Evolutionary conservation across 2,113 vertebrate species (phyloP).

Genomic region (Sebastes fasciatus): DNA sequence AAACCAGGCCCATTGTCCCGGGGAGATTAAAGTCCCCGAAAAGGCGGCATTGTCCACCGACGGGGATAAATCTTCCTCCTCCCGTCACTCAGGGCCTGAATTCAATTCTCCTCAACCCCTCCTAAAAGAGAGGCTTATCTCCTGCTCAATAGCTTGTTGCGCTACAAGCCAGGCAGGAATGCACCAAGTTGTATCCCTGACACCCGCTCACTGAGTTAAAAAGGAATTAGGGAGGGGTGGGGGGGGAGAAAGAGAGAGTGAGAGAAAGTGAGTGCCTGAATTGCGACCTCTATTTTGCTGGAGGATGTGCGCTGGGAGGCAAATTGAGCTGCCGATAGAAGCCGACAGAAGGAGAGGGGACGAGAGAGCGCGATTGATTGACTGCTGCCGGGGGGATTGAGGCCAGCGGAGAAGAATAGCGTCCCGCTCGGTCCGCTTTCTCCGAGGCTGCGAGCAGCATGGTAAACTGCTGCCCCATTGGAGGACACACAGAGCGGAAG

Average conservation of each 20-base stretch:
- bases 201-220: slow-evolving; percentile 90
- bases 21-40: slow-evolving; percentile 97
- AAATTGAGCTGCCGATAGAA: slow-evolving; percentile 75
- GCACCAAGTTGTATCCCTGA: slow-evolving; percentile 90
- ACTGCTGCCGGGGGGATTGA: slow-evolving; percentile 69
- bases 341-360: slow-evolving; percentile 70
- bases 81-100: slow-evolving; percentile 99
- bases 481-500: slow-evolving; percentile 71
- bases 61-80: slow-evolving; percentile 99
- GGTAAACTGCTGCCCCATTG: slow-evolving; percentile 73
- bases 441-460: slow-evolving; percentile 65
- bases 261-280: slow-evolving; percentile 79
- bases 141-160: slow-evolving; percentile 96
- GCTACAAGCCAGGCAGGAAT: slow-evolving; percentile 91
- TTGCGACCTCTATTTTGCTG: slow-evolving; percentile 74
- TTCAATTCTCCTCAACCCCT: slow-evolving; percentile 92
- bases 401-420: slow-evolving; percentile 74
- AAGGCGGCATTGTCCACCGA: slow-evolving; percentile 94
- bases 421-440: slow-evolving; percentile 51
- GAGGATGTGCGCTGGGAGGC: slow-evolving; percentile 83
- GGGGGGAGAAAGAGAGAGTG: slow-evolving; percentile 58
- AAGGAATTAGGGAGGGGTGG: slow-evolving; percentile 82
- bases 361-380: slow-evolving; percentile 59
- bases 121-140: slow-evolving; percentile 99
- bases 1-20: slow-evolving; percentile 95